These are phyloP conservation scores for Acipenser transmontanus DNA, from an alignment of 2,797 vertebrate genomes.

Conservation along the genomic window DNA sequence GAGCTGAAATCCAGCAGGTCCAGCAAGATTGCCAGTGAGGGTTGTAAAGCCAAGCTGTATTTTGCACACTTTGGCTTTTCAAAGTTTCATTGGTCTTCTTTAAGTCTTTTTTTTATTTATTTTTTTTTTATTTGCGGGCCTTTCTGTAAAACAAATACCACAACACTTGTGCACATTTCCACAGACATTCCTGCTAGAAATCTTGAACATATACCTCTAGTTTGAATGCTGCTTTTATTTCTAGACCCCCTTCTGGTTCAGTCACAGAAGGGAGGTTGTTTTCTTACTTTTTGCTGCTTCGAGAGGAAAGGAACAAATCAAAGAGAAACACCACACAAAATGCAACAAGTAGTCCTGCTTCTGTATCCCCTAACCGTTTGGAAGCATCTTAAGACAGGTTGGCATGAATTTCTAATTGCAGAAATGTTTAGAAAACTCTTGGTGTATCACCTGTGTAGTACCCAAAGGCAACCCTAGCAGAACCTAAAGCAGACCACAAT, in stretches of 20 bases:
- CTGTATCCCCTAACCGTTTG: neutral
- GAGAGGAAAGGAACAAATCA: no score
- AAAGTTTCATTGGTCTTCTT: no score
- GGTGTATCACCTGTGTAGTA: no score
- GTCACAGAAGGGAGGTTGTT: constrained; percentile 20
- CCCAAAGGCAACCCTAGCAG: no score
- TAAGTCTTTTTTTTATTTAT: constrained; percentile 27
- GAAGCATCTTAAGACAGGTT: constrained; percentile 27
- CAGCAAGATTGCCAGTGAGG: constrained; percentile 9
- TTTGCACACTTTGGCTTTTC: constrained; percentile 28
- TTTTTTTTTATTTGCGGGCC: constrained; percentile 17
- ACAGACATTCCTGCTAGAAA: constrained; percentile 57
- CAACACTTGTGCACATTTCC: constrained; percentile 28
- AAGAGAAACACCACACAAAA: no score
- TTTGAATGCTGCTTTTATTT: constrained; percentile 41
- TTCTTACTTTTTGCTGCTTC: constrained; percentile 3
- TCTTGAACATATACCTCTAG: constrained; percentile 36
- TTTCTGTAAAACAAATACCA: constrained; percentile 23
- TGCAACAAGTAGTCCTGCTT: no score
- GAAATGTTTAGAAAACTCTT: no score
- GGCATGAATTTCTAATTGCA: constrained; percentile 11
- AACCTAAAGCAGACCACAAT: no score
- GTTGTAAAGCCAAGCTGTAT: constrained; percentile 11
- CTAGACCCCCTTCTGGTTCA: constrained; percentile 20
- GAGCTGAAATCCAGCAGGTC: neutral